phyloP scores from a whole-genome alignment of 2,888 invertebrate genomes.

The Beris chalybata region DNA sequence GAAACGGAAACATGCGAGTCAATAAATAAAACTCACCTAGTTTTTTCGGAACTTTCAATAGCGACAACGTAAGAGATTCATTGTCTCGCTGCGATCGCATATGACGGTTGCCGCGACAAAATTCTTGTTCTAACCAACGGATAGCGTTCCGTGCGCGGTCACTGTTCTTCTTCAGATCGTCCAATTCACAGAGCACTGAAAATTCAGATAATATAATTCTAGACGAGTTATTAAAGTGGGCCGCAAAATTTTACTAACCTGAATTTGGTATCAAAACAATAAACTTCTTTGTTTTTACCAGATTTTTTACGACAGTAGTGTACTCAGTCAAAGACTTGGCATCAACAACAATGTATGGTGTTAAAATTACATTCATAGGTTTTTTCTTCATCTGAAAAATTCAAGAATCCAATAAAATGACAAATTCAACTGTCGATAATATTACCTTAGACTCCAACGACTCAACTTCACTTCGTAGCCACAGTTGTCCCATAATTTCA shows the following conservation, averaged over 20 bases:
- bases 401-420: not conserved
- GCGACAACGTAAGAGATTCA: constrained; percentile 72
- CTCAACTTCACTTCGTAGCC: constrained; percentile 85
- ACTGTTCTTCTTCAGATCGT: constrained; percentile 83
- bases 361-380: constrained; percentile 59
- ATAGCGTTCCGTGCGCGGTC: constrained; percentile 87
- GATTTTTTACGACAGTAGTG: constrained; percentile 75
- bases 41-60: constrained; percentile 75
- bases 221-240: not conserved
- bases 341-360: constrained; percentile 88
- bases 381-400: constrained; percentile 32
- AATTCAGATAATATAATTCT: constrained; percentile 42
- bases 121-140: constrained; percentile 88
- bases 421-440: not conserved
- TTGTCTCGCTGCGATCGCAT: constrained; percentile 84
- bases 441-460: constrained; percentile 77
- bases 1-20: too few species aligned
- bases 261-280: constrained; percentile 85
- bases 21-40: constrained; percentile 63
- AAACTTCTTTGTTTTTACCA: constrained; percentile 81
- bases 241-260: constrained; percentile 62
- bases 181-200: constrained; percentile 84
- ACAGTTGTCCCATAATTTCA: constrained; percentile 79
- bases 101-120: constrained; percentile 83
- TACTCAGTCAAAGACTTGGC: constrained; percentile 77